Evolutionary conservation across 2,113 vertebrate genomes (phyloP).

Genomic region (Formicarius rufipectus): DNA sequence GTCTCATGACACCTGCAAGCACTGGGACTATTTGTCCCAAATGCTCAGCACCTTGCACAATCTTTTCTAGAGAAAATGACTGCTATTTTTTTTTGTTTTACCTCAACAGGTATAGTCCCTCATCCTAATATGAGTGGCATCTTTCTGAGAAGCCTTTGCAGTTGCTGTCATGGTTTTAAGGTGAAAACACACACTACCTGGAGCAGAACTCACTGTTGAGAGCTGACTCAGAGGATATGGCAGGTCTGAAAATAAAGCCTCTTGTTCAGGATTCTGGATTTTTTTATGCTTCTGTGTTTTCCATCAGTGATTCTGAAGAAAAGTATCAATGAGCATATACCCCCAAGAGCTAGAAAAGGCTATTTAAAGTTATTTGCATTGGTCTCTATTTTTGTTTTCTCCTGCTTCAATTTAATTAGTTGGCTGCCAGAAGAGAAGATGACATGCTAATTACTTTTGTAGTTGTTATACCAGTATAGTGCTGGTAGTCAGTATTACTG

Average conservation of each 20-base stretch:
- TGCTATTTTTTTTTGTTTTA: neutral
- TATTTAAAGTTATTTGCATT: neutral
- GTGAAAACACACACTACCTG: neutral
- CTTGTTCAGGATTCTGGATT: neutral
- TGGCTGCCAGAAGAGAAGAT: slow-evolving; percentile 2
- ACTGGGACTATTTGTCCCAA: neutral
- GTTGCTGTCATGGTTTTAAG: neutral
- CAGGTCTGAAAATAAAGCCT: neutral
- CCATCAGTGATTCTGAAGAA: neutral
- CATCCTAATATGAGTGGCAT: neutral
- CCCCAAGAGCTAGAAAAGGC: neutral
- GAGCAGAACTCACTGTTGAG: fast-evolving
- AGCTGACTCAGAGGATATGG: neutral
- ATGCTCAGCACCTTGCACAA: neutral
- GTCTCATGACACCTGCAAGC: neutral
- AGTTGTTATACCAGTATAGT: neutral
- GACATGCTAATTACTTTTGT: slow-evolving; percentile 32
- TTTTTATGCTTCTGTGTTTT: neutral
- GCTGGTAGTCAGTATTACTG: neutral
- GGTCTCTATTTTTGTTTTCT: neutral
- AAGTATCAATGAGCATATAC: neutral
- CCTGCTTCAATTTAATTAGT: neutral
- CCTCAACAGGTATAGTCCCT: neutral
- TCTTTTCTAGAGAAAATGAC: neutral
- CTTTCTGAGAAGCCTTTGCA: neutral